Evolutionary conservation across 2,797 vertebrate species (phyloP), one percentile per base, ranked within the genome.

Genomic region (Macroramphosus scolopax): DNA sequence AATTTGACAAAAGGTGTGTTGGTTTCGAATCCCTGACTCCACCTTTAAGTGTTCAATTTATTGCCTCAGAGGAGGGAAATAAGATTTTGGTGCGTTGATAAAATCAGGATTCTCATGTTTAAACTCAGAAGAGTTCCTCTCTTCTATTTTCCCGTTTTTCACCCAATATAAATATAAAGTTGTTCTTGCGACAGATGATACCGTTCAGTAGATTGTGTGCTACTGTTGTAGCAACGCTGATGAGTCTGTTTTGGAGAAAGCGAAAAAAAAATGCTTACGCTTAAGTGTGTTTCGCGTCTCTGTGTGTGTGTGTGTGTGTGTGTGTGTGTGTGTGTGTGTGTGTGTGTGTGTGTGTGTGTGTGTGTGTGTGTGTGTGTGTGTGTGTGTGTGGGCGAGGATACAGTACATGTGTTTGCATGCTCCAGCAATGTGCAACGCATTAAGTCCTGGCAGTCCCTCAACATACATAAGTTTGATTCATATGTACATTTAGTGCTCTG

Each of bases 341-440:
- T 31, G 49, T 44, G 17, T 20, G 18, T 46, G 22, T 36, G 43
- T 47, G 49, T 60, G 24, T 56, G 32, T 39, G 51, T 17, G 22
- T 37, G 54, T 57, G 32, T 55, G 50, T 29, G 37, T 24, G 37
- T 30, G 9, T 26, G 18, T 38, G 16, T 43, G 50, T 51, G 51
- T 60, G 38, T 59, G 25, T 32, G 50, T 44, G 43, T 50, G 48
- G 18, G 52, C 67, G 63, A 46, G 66, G 57, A 67, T 68, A 75
- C 68, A 67, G 52, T 66, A 50, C 70, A 80, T 80, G 77, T 78
- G 68, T 78, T 77, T 83, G 71, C 69, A 71, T 70, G 80, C 81
- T 78, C 81, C 69, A 73, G 72, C 78, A 91, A 92, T 91, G 86
- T 92, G 89, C 60, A 64, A 89, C 69, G 68, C 85, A 89, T 89